phyloP scores from a whole-genome alignment of 2,113 vertebrate species.

The Bothrops jararaca region DNA sequence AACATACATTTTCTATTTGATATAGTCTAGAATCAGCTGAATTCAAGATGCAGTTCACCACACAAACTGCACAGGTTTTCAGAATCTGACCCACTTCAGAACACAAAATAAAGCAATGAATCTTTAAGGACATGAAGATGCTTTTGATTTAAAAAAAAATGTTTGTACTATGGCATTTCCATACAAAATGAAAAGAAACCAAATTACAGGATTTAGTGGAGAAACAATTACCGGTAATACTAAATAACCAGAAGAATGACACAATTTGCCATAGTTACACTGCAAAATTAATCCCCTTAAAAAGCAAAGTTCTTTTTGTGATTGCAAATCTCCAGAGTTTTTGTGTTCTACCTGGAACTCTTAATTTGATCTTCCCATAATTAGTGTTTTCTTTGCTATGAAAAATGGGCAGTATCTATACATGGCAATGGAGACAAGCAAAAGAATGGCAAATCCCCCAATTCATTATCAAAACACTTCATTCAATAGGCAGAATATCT shows the following conservation, averaged over 20 bases:
- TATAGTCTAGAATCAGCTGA: background rate
- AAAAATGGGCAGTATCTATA: slow-evolving; percentile 12
- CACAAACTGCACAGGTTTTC: background rate
- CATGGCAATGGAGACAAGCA: background rate
- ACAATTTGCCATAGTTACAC: slow-evolving; percentile 19
- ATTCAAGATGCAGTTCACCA: background rate
- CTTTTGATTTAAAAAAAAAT: background rate
- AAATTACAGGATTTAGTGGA: background rate
- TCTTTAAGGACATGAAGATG: slow-evolving; percentile 5
- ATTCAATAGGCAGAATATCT: background rate
- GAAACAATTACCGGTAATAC: background rate
- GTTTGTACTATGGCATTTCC: background rate
- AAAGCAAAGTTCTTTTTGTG: background rate
- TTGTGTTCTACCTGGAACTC: background rate
- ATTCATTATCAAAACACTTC: slow-evolving; percentile 19
- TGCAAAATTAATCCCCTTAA: slow-evolving; percentile 26
- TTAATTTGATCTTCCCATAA: slow-evolving; percentile 5
- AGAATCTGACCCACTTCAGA: accelerated
- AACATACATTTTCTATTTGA: background rate
- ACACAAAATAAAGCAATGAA: slow-evolving; percentile 28
- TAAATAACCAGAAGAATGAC: slow-evolving; percentile 6
- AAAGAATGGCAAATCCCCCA: background rate
- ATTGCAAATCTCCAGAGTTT: background rate
- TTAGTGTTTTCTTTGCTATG: background rate
- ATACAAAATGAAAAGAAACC: background rate